phyloP scores from a whole-genome alignment of 2,797 vertebrate genomes.

The Oceanodroma leucorhoa region DNA sequence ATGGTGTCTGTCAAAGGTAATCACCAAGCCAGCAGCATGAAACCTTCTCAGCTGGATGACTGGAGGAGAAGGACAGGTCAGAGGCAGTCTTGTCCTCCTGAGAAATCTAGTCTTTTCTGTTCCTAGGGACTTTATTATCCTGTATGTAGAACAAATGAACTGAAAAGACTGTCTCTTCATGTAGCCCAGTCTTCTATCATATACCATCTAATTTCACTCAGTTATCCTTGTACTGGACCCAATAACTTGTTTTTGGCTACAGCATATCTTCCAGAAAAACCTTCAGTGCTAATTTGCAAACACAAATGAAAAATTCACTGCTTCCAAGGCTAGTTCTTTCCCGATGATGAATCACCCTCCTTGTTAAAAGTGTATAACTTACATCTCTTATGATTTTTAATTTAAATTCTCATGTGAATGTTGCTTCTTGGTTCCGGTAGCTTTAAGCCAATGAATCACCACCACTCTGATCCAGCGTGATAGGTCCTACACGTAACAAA shows the following conservation, averaged over 20 bases:
- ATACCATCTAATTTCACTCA: background rate
- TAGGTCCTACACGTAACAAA: background rate
- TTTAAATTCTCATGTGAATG: background rate
- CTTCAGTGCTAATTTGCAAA: background rate
- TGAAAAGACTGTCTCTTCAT: background rate
- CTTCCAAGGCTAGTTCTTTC: background rate
- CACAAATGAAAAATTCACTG: background rate
- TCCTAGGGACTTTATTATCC: background rate
- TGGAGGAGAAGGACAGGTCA: background rate
- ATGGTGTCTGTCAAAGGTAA: background rate
- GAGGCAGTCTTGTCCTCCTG: background rate
- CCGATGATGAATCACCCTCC: background rate
- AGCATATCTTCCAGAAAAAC: background rate
- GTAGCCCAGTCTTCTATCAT: background rate
- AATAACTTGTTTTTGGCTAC: background rate
- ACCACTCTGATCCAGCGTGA: background rate
- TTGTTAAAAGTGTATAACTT: background rate
- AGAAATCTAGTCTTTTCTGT: background rate
- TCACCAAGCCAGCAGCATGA: background rate
- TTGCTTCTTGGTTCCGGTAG: background rate
- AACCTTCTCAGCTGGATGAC: background rate
- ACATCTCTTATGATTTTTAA: background rate
- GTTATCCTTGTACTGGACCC: background rate
- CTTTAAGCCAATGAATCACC: constrained; percentile 8
- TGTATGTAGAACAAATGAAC: background rate